These are phyloP conservation scores for Nannobrachium achirus DNA, from an alignment of 2,113 vertebrate species.

Conservation along the genomic window DNA sequence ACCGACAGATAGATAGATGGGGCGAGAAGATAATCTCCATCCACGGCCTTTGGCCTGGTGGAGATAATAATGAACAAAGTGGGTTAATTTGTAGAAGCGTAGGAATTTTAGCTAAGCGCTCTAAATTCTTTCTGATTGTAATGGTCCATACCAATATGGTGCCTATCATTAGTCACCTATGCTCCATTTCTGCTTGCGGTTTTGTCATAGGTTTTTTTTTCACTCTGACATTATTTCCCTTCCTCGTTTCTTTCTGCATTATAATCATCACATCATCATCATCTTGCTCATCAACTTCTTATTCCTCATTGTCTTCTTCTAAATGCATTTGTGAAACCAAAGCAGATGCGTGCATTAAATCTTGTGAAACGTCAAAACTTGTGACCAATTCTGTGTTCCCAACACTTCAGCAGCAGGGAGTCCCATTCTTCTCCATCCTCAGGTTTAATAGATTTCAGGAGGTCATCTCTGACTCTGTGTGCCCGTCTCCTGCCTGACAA, in stretches of 20 bases:
- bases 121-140: no score
- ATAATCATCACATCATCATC: no score
- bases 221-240: background rate
- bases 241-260: background rate
- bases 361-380: background rate
- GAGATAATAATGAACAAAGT: no score
- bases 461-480: background rate
- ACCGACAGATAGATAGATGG: no score
- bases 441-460: constrained; percentile 6
- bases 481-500: background rate
- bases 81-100: no score
- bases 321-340: no score
- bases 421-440: background rate
- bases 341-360: background rate
- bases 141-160: no score
- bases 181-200: no score
- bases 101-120: no score
- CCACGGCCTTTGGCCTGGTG: no score
- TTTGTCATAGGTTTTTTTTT: constrained; percentile 6
- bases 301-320: background rate
- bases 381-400: constrained; percentile 5
- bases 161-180: no score
- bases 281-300: background rate
- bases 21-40: no score
- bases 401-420: background rate